Evolutionary conservation across 2,797 vertebrate genomes (phyloP).

Genomic region (Chelon auratus): DNA sequence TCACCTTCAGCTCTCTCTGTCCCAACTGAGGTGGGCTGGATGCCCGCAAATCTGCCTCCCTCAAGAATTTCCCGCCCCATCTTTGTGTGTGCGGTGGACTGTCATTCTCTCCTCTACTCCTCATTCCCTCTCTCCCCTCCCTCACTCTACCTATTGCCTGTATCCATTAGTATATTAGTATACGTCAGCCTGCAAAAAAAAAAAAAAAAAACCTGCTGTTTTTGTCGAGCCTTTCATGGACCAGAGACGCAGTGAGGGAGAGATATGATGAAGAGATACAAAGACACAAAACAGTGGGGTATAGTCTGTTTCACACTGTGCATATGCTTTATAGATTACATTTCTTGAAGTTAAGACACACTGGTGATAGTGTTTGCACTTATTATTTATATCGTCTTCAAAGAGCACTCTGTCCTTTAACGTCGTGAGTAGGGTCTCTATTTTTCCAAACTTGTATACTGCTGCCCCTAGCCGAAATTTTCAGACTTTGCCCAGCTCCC

Average conservation of each 20-base stretch:
- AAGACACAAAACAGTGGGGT: constrained; percentile 1
- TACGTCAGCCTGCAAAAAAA: constrained; percentile 42
- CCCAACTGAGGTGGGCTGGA: constrained; percentile 52
- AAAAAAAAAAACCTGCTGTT: constrained; percentile 30
- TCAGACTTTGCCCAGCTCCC: not conserved
- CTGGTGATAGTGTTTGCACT: not conserved
- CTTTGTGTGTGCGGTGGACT: constrained; percentile 33
- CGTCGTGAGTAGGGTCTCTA: not conserved
- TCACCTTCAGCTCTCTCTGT: constrained; percentile 72
- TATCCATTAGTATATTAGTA: constrained; percentile 68
- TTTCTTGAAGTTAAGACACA: not conserved
- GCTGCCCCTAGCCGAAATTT: not conserved
- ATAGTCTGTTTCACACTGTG: not conserved
- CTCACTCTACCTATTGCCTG: constrained; percentile 48
- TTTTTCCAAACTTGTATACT: not conserved
- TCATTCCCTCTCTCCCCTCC: constrained; percentile 31
- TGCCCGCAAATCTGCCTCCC: constrained; percentile 64
- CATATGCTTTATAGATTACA: not conserved
- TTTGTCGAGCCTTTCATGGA: constrained; percentile 40
- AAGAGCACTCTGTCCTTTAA: not conserved
- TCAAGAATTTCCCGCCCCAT: constrained; percentile 49
- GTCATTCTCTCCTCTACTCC: constrained; percentile 52
- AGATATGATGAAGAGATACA: constrained; percentile 2
- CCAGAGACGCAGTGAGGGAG: constrained; percentile 7
- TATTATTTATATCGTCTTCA: not conserved